phyloP scores from a whole-genome alignment of 2,888 invertebrate species.

The Mythimna loreyi region DNA sequence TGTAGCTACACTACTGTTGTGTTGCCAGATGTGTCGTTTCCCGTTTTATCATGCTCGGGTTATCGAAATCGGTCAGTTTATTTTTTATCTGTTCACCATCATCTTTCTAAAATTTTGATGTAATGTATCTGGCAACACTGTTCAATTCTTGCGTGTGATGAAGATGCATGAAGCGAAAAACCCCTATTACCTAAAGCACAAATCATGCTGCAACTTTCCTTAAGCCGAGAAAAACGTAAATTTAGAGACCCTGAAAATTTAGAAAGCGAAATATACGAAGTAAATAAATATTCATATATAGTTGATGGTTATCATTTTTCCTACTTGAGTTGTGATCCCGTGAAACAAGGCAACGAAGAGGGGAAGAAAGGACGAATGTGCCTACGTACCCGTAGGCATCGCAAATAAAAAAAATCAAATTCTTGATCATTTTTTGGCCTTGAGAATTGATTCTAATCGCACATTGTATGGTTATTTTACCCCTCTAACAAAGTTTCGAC shows the following conservation, averaged over 20 bases:
- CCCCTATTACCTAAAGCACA: constrained; percentile 43
- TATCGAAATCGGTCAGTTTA: not conserved
- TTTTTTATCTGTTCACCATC: not conserved
- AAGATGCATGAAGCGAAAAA: constrained; percentile 37
- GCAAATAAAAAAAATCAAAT: no score
- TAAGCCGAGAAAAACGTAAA: not conserved
- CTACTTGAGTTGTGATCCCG: not conserved
- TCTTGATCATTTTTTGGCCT: no score
- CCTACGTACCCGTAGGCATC: not conserved
- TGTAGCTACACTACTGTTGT: constrained; percentile 63
- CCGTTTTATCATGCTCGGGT: constrained; percentile 30
- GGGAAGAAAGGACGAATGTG: not conserved
- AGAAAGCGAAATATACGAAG: not conserved
- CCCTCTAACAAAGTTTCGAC: no score
- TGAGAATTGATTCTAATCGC: no score
- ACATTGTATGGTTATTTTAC: no score
- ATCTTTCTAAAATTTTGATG: constrained; percentile 37
- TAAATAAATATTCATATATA: not conserved
- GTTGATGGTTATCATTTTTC: not conserved
- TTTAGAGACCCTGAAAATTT: constrained; percentile 16
- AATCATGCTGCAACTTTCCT: constrained; percentile 20
- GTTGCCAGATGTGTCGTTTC: constrained; percentile 57
- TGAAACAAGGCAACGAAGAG: not conserved
- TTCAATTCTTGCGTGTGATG: constrained; percentile 33
- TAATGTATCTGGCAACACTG: constrained; percentile 62